These are phyloP conservation scores for Atopsyche davidsoni DNA, from an alignment of 1,140 invertebrate species.

Conservation along the genomic window DNA sequence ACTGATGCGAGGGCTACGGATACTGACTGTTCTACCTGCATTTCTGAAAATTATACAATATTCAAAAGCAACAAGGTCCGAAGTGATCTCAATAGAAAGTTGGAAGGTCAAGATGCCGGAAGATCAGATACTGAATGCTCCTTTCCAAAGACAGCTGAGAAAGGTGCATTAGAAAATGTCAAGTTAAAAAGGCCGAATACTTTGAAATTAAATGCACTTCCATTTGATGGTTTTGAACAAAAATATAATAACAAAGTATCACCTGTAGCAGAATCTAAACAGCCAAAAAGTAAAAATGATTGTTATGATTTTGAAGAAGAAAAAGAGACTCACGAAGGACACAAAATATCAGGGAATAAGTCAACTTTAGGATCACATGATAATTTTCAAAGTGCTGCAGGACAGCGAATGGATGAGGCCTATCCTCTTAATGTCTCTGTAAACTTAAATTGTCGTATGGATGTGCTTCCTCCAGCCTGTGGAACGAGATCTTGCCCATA, in stretches of 20 bases:
- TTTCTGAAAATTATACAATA: conserved; percentile 41
- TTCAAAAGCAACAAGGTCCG: conserved; percentile 44
- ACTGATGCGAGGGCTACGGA: no score
- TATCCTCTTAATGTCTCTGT: conserved; percentile 48
- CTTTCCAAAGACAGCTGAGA: background rate
- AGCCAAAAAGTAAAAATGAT: no score
- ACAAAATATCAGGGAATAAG: no score
- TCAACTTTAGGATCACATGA: no score
- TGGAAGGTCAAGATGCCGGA: conserved; percentile 32
- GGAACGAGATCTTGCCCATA: conserved; percentile 34
- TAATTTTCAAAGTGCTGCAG: no score
- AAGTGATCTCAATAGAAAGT: conserved; percentile 41
- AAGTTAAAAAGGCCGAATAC: conserved; percentile 37
- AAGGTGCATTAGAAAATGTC: conserved; percentile 22
- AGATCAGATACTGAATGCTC: conserved; percentile 4
- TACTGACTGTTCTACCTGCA: conserved; percentile 13
- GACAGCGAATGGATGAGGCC: conserved; percentile 6
- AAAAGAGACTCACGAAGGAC: no score
- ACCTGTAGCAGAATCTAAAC: no score
- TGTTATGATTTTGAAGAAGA: no score
- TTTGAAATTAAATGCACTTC: conserved; percentile 36
- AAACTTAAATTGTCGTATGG: conserved; percentile 55
- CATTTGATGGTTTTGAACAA: background rate
- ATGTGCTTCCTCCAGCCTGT: conserved; percentile 38
- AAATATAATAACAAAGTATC: background rate